Percentiles rank a stretch among this genome's conserved stretches.
Evolutionary conservation across 2,797 vertebrate genomes (phyloP).

Genomic region (Lepilemur ruficaudatus): DNA sequence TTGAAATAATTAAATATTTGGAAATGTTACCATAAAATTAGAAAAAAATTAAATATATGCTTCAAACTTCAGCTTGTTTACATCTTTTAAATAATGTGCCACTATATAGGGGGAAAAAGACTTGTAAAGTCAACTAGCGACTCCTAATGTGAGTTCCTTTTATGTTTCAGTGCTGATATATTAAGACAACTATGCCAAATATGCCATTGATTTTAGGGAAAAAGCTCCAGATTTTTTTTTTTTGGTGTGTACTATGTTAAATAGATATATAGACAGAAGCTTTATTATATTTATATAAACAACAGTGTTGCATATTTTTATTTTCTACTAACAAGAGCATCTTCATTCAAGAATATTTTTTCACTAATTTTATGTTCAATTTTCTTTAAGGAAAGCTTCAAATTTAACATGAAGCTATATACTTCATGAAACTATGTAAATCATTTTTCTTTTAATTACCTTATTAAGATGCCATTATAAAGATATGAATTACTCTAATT

Average conservation of each 20-base stretch:
- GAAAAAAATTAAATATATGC: neutral
- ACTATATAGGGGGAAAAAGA: neutral
- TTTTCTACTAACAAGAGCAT: neutral
- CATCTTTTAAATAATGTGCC: neutral
- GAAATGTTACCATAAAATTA: neutral
- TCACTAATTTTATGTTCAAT: neutral
- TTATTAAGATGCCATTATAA: neutral
- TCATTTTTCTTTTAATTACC: neutral
- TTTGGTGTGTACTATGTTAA: neutral
- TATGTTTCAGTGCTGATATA: neutral
- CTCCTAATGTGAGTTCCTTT: neutral
- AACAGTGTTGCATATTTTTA: neutral
- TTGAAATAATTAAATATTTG: neutral
- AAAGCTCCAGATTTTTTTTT: neutral
- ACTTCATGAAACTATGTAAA: neutral
- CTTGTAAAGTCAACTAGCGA: neutral
- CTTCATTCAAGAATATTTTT: conserved; percentile 9
- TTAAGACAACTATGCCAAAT: neutral
- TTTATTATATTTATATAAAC: neutral
- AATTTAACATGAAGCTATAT: neutral
- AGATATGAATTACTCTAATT: neutral
- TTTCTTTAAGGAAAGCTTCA: neutral
- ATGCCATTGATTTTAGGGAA: neutral
- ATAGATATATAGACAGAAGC: neutral
- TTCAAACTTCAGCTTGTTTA: neutral